Evolutionary conservation across 2,888 invertebrate genomes (phyloP).

Genomic region (Sinodicranocentrus sp.): DNA sequence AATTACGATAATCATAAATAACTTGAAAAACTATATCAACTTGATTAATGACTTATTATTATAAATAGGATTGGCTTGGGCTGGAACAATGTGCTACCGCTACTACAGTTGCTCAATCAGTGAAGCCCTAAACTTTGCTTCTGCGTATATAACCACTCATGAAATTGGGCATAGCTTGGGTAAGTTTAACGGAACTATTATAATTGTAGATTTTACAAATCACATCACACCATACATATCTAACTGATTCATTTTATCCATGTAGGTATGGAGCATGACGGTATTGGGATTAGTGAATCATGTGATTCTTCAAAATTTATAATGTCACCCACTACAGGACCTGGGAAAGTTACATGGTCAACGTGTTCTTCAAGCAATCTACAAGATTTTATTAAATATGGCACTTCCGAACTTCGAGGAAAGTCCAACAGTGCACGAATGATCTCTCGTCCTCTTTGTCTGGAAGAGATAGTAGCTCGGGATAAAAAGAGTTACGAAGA

Average conservation of each 20-base stretch:
- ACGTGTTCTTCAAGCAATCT: constrained; percentile 78
- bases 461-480: constrained; percentile 50
- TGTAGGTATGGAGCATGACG: constrained; percentile 78
- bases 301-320: constrained; percentile 77
- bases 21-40: no score
- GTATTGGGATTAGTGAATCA: constrained; percentile 76
- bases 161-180: constrained; percentile 78
- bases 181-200: no score
- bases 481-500: constrained; percentile 35
- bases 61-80: constrained; percentile 42
- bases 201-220: no score
- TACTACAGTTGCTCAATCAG: constrained; percentile 78
- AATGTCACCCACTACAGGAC: constrained; percentile 78
- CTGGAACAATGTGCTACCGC: constrained; percentile 78
- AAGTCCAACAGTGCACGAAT: constrained; percentile 45
- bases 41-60: constrained; percentile 4
- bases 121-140: constrained; percentile 78
- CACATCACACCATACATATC: not conserved
- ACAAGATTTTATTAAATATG: constrained; percentile 77
- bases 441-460: constrained; percentile 50
- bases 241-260: not conserved
- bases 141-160: constrained; percentile 78
- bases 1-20: no score
- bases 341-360: constrained; percentile 78
- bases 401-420: constrained; percentile 65